Evolutionary conservation across 1,140 invertebrate species (phyloP).

Genomic region (Ostrea denselamellosa): DNA sequence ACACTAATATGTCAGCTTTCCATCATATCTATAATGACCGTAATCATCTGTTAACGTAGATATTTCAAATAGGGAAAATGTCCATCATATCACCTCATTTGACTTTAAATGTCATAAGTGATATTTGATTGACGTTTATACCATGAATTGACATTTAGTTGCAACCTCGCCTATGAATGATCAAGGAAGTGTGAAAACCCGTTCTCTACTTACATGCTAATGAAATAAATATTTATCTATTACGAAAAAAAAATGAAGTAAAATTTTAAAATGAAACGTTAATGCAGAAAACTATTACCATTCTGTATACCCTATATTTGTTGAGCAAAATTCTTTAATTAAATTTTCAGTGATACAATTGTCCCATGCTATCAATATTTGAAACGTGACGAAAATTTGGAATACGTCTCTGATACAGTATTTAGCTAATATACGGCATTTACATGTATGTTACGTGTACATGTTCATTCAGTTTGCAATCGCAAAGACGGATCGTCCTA

Average conservation of each 20-base stretch:
- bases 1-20: too few relatives aligned
- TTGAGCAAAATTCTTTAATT: neutral
- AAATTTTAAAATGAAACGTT: neutral
- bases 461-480: too few relatives aligned
- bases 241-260: neutral
- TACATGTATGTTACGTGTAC: too few relatives aligned
- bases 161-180: neutral
- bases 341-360: neutral
- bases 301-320: neutral
- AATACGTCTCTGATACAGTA: too few relatives aligned
- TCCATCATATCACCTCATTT: neutral
- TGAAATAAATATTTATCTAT: neutral
- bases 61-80: neutral
- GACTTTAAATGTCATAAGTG: neutral
- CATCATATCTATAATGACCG: too few relatives aligned
- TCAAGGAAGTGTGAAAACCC: too few relatives aligned
- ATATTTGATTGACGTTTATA: constrained; percentile 2
- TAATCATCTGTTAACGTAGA: too few relatives aligned
- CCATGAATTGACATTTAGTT: constrained; percentile 17
- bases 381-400: too few relatives aligned
- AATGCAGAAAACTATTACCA: neutral
- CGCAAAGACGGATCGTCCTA: too few relatives aligned
- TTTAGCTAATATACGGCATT: too few relatives aligned
- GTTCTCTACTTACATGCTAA: neutral
- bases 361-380: too few relatives aligned